A percentile compares a stretch with the other conserved stretches of the same genome.
These are phyloP conservation scores for Myanophis thanlyinensis DNA, from an alignment of 2,113 vertebrate species.

Conservation along the genomic window DNA sequence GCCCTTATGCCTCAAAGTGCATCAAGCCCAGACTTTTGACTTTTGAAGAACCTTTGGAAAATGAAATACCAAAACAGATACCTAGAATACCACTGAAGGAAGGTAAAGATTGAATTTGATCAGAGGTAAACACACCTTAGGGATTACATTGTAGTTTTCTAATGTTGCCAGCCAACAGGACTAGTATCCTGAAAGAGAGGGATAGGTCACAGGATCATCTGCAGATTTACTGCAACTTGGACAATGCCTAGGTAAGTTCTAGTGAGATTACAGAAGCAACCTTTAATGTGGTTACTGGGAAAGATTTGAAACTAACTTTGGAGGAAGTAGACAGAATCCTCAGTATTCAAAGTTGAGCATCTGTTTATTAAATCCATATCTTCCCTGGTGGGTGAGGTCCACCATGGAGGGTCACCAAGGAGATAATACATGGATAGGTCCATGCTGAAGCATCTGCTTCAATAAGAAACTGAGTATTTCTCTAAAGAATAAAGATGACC, in stretches of 20 bases:
- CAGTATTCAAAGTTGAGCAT: not conserved
- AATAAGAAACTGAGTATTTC: not conserved
- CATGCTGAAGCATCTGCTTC: not conserved
- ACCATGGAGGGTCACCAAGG: not conserved
- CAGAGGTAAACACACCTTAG: not conserved
- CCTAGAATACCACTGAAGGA: not conserved
- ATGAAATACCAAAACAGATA: not conserved
- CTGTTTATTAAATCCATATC: not conserved
- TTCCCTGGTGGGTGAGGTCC: not conserved
- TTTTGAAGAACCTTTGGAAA: not conserved
- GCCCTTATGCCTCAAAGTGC: not conserved
- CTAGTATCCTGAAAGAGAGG: not conserved
- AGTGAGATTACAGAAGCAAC: not conserved
- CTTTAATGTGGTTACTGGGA: not conserved
- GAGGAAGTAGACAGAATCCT: not conserved
- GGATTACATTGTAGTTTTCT: not conserved
- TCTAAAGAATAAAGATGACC: not conserved
- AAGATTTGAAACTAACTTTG: not conserved
- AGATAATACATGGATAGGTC: not conserved
- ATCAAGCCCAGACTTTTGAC: not conserved
- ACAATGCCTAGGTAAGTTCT: not conserved
- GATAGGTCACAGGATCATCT: not conserved
- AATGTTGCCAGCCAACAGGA: not conserved
- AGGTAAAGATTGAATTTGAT: not conserved
- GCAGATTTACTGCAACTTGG: not conserved